Evolutionary conservation across 2,113 vertebrate species (phyloP).

Genomic region (Dasyornis broadbenti): DNA sequence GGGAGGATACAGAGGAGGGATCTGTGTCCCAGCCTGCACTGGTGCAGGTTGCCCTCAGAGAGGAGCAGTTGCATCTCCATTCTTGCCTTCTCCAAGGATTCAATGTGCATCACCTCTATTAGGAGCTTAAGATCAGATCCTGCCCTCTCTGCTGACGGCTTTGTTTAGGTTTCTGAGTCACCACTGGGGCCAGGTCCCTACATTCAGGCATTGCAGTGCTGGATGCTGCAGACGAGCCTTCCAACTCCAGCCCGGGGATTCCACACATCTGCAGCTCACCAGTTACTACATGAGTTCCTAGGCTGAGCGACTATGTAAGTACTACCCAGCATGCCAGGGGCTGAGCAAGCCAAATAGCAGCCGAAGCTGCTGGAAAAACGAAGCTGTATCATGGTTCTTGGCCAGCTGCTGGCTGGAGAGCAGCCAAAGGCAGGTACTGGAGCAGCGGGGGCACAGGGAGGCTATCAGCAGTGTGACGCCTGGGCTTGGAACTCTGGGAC

Average conservation of each 20-base stretch:
- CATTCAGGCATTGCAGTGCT: background rate
- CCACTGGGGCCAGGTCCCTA: background rate
- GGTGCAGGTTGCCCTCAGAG: background rate
- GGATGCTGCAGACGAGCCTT: background rate
- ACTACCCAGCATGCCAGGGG: background rate
- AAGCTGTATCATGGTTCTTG: background rate
- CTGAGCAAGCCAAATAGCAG: background rate
- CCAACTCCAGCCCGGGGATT: background rate
- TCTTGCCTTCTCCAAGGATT: background rate
- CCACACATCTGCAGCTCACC: background rate
- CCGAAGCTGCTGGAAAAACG: background rate
- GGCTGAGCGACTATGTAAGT: background rate
- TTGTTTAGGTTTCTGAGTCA: conserved; percentile 22
- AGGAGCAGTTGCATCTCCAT: background rate
- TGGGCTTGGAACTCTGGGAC: background rate
- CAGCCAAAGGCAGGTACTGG: background rate
- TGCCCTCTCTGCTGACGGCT: background rate
- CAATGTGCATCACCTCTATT: background rate
- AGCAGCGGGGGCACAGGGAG: background rate
- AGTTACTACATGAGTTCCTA: background rate
- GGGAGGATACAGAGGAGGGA: background rate
- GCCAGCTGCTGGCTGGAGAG: background rate
- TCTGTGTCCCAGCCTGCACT: background rate
- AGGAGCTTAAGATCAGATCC: background rate
- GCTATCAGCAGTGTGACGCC: background rate